phyloP scores from a whole-genome alignment of 1,140 invertebrate genomes.

The Rhyzopertha dominica region DNA sequence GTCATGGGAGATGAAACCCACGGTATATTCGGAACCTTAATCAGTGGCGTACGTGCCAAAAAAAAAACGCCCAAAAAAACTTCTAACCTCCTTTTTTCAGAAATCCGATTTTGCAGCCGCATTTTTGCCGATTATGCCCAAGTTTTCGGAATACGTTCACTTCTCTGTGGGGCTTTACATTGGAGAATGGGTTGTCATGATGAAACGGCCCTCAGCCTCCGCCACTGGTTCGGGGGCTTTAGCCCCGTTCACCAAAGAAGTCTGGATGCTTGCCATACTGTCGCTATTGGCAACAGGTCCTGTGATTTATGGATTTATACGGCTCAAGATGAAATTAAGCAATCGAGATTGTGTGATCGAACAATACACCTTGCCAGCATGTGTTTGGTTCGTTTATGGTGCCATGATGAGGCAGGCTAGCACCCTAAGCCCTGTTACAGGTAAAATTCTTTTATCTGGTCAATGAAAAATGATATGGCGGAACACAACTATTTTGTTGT shows the following conservation, averaged over 20 bases:
- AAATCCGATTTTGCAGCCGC: constrained; percentile 68
- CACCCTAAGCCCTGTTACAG: constrained; percentile 64
- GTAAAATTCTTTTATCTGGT: no score
- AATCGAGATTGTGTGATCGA: constrained; percentile 37
- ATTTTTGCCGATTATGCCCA: constrained; percentile 62
- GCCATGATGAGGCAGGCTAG: constrained; percentile 80
- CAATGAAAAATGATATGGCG: no score
- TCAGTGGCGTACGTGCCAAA: constrained; percentile 55
- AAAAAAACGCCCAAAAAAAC: neutral
- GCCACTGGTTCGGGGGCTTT: constrained; percentile 73
- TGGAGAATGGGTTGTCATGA: constrained; percentile 66
- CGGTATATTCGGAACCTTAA: constrained; percentile 55
- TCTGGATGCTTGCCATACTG: constrained; percentile 70
- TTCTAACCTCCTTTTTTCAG: constrained; percentile 44
- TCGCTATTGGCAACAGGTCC: constrained; percentile 68
- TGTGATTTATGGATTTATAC: constrained; percentile 65
- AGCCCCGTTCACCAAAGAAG: constrained; percentile 67
- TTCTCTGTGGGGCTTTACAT: constrained; percentile 65
- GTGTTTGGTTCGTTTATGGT: constrained; percentile 80
- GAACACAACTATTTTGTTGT: no score
- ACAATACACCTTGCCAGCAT: constrained; percentile 50
- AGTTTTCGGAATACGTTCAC: constrained; percentile 50
- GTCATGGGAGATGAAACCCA: constrained; percentile 50
- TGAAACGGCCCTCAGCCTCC: constrained; percentile 69
- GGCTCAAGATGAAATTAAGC: constrained; percentile 51